Percentiles rank a stretch among this genome's conserved stretches.
phyloP scores from a whole-genome alignment of 2,888 invertebrate genomes.

The Campoplex nolae region DNA sequence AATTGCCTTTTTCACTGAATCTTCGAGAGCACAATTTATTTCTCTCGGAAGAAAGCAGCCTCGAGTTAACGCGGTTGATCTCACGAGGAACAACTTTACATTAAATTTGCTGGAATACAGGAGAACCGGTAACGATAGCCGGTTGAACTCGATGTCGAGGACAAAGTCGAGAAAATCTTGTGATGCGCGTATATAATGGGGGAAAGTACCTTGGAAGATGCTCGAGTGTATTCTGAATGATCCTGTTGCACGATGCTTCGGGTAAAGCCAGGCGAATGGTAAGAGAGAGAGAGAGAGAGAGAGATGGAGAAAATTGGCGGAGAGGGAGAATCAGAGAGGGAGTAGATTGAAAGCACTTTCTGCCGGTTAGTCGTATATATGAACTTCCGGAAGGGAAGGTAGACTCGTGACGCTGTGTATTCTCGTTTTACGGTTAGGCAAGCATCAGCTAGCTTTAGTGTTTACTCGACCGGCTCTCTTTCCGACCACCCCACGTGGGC shows the following conservation, averaged over 20 bases:
- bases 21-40: neutral
- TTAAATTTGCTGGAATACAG: conserved; percentile 7
- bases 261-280: conserved; percentile 14
- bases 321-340: neutral
- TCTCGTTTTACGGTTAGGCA: conserved; percentile 48
- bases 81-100: neutral
- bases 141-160: conserved; percentile 44
- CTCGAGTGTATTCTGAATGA: conserved; percentile 50
- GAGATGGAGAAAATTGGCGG: neutral
- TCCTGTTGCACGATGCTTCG: conserved; percentile 58
- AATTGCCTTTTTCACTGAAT: conserved; percentile 6
- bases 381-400: conserved; percentile 25
- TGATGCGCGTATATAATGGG: conserved; percentile 18
- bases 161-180: conserved; percentile 51
- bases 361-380: conserved; percentile 34
- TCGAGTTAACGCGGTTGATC: neutral
- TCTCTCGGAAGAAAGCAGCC: neutral
- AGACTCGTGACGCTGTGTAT: conserved; percentile 32
- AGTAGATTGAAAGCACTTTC: conserved; percentile 54
- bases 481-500: conserved; percentile 25
- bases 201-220: conserved; percentile 30
- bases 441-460: conserved; percentile 26
- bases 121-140: conserved; percentile 28
- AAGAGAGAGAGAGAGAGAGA: neutral
- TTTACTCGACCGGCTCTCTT: conserved; percentile 37